Evolutionary conservation across 2,797 vertebrate species (phyloP).

Genomic region (Sciaenops ocellatus): DNA sequence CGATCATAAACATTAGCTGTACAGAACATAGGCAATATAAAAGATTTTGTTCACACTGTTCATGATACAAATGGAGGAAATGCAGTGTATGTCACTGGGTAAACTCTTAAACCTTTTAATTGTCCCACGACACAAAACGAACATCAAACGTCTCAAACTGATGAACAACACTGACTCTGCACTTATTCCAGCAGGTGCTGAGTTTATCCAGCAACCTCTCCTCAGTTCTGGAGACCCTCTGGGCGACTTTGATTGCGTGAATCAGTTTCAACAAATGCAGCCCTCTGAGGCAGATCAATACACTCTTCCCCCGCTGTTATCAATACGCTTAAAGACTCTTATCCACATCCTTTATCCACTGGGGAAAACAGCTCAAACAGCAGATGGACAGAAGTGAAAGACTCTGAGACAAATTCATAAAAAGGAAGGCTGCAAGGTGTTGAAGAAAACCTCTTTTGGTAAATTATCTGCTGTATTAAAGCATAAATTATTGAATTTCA

Average conservation of each 20-base stretch:
- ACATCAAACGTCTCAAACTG: not conserved
- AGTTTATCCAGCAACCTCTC: constrained; percentile 13
- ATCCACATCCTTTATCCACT: not conserved
- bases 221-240: constrained; percentile 26
- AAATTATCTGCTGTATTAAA: no score
- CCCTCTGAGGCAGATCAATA: constrained; percentile 41
- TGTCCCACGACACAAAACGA: not conserved
- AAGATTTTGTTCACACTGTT: not conserved
- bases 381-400: not conserved
- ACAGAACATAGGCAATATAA: not conserved
- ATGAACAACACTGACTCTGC: constrained; percentile 11
- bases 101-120: not conserved
- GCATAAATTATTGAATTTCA: not conserved
- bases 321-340: constrained; percentile 36
- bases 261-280: constrained; percentile 47
- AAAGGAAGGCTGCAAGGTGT: not conserved
- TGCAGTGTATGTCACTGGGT: not conserved
- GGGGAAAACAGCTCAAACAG: constrained; percentile 1
- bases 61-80: not conserved
- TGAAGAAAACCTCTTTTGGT: not conserved
- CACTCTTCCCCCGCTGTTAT: not conserved
- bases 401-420: not conserved
- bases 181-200: constrained; percentile 11
- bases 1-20: not conserved
- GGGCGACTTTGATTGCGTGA: constrained; percentile 44